Percentiles rank a stretch among this genome's conserved stretches.
phyloP scores from a whole-genome alignment of 2,113 vertebrate species.

The Tetrao urogallus region DNA sequence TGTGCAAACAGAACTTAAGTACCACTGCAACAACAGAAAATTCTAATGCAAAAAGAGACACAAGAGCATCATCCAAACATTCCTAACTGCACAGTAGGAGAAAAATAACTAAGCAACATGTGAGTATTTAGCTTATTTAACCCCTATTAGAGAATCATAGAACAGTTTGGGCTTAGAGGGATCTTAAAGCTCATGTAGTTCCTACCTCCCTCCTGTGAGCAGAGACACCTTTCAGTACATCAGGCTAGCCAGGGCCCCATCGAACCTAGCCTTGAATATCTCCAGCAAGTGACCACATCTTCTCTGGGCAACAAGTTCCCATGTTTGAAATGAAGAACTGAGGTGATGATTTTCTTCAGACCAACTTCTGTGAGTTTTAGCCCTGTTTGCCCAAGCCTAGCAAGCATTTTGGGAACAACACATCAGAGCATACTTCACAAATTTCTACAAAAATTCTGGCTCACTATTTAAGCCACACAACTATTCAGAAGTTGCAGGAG shows the following conservation, averaged over 20 bases:
- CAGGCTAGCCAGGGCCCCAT: not conserved
- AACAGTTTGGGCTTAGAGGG: not conserved
- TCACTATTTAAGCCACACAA: not conserved
- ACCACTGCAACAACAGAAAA: not conserved
- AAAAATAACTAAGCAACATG: not conserved
- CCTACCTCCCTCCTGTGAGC: not conserved
- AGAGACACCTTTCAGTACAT: not conserved
- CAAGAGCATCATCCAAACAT: not conserved
- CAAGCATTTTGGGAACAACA: not conserved
- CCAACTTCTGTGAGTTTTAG: not conserved
- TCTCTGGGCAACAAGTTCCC: not conserved
- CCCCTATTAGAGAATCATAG: not conserved
- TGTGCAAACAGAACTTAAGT: not conserved
- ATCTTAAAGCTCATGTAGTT: not conserved
- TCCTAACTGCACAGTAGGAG: not conserved
- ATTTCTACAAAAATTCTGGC: not conserved
- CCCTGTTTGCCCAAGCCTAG: not conserved
- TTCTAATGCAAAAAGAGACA: accelerated
- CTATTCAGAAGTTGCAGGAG: not conserved
- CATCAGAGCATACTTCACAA: not conserved
- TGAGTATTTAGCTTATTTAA: not conserved
- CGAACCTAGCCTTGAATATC: not conserved
- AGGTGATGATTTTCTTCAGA: not conserved
- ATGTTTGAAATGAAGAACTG: not conserved
- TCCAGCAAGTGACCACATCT: not conserved